Percentiles rank a stretch among this genome's conserved stretches.
Evolutionary conservation across 35 echinoderm and acorn worm genomes (phyloP).

Genomic region (Anneissia japonica): DNA sequence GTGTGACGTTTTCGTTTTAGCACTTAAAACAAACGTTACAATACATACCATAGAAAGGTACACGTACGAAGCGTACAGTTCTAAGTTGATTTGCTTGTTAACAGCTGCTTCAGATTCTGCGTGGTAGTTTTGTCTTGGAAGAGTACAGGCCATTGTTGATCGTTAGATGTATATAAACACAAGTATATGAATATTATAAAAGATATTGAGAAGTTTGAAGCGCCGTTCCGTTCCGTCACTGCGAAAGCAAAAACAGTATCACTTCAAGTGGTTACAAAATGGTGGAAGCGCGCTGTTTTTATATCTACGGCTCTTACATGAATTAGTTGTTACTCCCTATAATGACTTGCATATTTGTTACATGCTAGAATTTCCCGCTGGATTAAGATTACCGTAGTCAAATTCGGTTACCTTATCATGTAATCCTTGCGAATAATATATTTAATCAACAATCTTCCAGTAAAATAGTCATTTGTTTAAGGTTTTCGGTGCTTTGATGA

Average conservation of each 20-base stretch:
- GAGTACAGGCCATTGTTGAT: conserved; percentile 26
- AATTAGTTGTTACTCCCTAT: neutral
- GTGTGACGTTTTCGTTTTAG: neutral
- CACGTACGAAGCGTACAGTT: conserved; percentile 80
- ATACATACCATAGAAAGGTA: conserved; percentile 80
- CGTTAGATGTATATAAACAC: neutral
- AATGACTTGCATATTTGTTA: neutral
- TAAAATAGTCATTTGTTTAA: too few relatives aligned
- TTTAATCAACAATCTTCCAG: too few relatives aligned
- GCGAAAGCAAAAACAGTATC: conserved; percentile 50
- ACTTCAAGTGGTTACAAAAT: neutral
- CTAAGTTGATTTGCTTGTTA: conserved; percentile 96
- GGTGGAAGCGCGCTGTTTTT: neutral
- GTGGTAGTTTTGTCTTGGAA: conserved; percentile 74
- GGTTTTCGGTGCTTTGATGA: too few relatives aligned
- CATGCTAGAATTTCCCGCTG: too few relatives aligned
- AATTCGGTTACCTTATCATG: too few relatives aligned
- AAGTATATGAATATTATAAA: conserved; percentile 15
- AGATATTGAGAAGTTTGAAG: conserved; percentile 15
- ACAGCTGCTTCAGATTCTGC: conserved; percentile 66
- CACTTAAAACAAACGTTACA: neutral
- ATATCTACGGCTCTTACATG: neutral
- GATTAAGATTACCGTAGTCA: too few relatives aligned
- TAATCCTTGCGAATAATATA: too few relatives aligned
- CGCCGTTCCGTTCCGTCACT: conserved; percentile 50